Evolutionary conservation across 2,113 vertebrate species (phyloP), one percentile per base, ranked within the genome.

Genomic region (Phodopus roborovskii): DNA sequence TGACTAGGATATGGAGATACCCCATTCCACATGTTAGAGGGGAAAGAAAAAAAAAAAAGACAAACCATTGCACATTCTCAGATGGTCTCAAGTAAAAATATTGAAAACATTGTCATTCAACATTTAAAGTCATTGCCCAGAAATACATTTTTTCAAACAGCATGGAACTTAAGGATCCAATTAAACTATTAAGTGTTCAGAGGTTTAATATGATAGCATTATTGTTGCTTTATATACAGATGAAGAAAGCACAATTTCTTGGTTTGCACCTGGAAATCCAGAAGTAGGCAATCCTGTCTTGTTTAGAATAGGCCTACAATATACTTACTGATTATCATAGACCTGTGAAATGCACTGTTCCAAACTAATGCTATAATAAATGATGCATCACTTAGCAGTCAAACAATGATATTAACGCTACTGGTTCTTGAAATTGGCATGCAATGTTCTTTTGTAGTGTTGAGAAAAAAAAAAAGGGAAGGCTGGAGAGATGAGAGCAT

Each of bases 41-140:
- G 8, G 30, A 20, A 53, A 8, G 8, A 53, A 53, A 53, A 53
- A 53, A 53, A 13, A 13, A 53, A 94, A 36, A 88, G 39, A 10
- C n/a, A n/a, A n/a, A n/a, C n/a, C 11, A 45, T 56, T 36, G 15
- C 3, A 28, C 45, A 94, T 56, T 85, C 33, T 94, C 48, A 96
- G 56, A 73, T 48, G 39, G 79, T 79, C 7, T 36, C 78, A 85
- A 39, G 22, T 78, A 85, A 96, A 96, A 96, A 83, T 77, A 91
- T 89, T 70, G 62, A 94, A 94, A 90, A 77, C 42, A 53, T 45
- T 60, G 7, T 85, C 48, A 90, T 86, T 94, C 36, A 60, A 7
- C 13, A 82, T 88, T 71, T 83, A 90, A 94, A 11, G n/a, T 58
- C 95, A 50, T 28, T 88, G 45, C 9, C n/a, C 39, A 82, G 4